phyloP scores from a whole-genome alignment of 2,113 vertebrate genomes.

The pig (Sus scrofa) region T2T-Sscrofa CM000824.6:182869501-182870000 shows the following conservation, averaged over 20 bases:
- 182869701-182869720: too few relatives aligned
- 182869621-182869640: not conserved
- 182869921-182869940: not conserved
- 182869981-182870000: conserved; percentile 10
- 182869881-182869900: not conserved
- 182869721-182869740: too few relatives aligned
- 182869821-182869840: not conserved
- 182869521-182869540: conserved; percentile 10
- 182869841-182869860: not conserved
- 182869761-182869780: too few relatives aligned
- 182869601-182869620: not conserved
- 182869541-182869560: not conserved
- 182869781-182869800: not conserved
- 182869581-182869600: not conserved
- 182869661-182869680: too few relatives aligned
- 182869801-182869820: not conserved
- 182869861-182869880: conserved; percentile 11
- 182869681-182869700: too few relatives aligned
- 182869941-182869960: not conserved
- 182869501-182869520: not conserved
- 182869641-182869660: not conserved
- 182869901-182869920: conserved; percentile 37
- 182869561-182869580: not conserved
- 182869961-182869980: conserved; percentile 12
- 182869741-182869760: too few relatives aligned